phyloP scores from a whole-genome alignment of 64 coral and sea anemone genomes.

The Pocillopora damicornis region DNA sequence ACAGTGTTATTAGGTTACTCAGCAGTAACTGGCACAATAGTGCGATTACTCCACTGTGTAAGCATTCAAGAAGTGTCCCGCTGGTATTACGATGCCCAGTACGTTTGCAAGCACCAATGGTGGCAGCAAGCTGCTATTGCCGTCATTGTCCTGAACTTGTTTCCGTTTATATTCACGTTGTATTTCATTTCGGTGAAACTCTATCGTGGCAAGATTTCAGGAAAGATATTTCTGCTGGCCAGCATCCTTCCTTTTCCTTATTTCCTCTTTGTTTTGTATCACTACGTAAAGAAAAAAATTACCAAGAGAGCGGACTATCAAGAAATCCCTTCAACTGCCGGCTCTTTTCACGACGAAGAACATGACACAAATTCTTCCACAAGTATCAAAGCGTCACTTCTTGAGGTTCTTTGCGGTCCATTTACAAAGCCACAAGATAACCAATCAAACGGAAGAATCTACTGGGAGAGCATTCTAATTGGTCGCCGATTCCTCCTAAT shows the following conservation, averaged over 20 bases:
- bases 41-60: slow-evolving; percentile 42
- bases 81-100: slow-evolving; percentile 25
- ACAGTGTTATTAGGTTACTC: slow-evolving; percentile 46
- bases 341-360: neutral
- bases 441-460: slow-evolving; percentile 6
- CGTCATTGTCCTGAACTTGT: neutral
- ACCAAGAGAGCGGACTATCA: neutral
- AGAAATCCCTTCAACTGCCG: neutral
- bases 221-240: slow-evolving; percentile 9
- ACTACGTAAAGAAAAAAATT: neutral
- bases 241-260: slow-evolving; percentile 15
- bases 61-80: neutral
- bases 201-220: slow-evolving; percentile 20
- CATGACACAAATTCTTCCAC: neutral
- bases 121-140: slow-evolving; percentile 17
- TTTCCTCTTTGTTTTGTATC: neutral
- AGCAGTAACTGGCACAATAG: neutral
- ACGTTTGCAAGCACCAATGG: slow-evolving; percentile 20
- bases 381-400: neutral
- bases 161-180: slow-evolving; percentile 36
- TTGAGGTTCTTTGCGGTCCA: slow-evolving; percentile 26
- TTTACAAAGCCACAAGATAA: slow-evolving; percentile 6
- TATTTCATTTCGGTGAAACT: neutral
- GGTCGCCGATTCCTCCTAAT: slow-evolving; percentile 48
- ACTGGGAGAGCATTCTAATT: slow-evolving; percentile 52